These are phyloP conservation scores for Adelphocoris suturalis DNA, from an alignment of 2,888 invertebrate genomes.

Conservation along the genomic window DNA sequence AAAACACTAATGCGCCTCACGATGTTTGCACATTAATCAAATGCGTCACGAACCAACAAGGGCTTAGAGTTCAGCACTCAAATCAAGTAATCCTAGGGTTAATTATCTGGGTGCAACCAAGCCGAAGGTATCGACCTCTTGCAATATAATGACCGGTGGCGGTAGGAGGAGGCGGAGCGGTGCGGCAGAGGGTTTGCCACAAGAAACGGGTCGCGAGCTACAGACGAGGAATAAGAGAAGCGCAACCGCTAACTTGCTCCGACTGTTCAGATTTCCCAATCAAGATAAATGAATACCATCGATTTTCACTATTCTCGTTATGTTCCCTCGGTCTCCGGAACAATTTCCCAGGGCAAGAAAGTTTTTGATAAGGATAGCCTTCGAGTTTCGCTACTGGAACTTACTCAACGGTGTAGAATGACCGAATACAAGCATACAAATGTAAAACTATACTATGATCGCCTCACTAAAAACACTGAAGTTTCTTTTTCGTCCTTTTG, in stretches of 20 bases:
- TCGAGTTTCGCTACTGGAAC: too few relatives aligned
- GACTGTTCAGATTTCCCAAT: slow-evolving; percentile 49
- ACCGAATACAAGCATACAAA: too few relatives aligned
- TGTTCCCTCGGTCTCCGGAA: slow-evolving; percentile 3
- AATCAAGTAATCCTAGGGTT: slow-evolving; percentile 39
- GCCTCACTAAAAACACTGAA: too few relatives aligned
- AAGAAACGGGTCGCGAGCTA: slow-evolving; percentile 26
- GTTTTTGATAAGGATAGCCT: not conserved
- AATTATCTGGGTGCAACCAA: slow-evolving; percentile 33
- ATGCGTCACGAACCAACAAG: slow-evolving; percentile 45
- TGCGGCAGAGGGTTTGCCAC: not conserved
- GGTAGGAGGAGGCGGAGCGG: not conserved
- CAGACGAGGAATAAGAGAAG: not conserved
- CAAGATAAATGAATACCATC: slow-evolving; percentile 45
- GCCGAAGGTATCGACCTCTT: slow-evolving; percentile 33
- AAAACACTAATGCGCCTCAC: slow-evolving; percentile 52
- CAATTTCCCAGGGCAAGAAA: not conserved
- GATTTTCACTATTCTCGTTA: slow-evolving; percentile 12
- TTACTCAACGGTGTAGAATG: too few relatives aligned
- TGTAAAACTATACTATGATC: too few relatives aligned
- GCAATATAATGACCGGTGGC: slow-evolving; percentile 26
- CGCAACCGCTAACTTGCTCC: slow-evolving; percentile 8
- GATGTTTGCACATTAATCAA: slow-evolving; percentile 63
- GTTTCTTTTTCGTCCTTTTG: too few relatives aligned
- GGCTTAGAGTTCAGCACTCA: slow-evolving; percentile 17